Evolutionary conservation across 2,797 vertebrate genomes (phyloP), one percentile per base, ranked within the genome.

Genomic region (Tapera naevia): DNA sequence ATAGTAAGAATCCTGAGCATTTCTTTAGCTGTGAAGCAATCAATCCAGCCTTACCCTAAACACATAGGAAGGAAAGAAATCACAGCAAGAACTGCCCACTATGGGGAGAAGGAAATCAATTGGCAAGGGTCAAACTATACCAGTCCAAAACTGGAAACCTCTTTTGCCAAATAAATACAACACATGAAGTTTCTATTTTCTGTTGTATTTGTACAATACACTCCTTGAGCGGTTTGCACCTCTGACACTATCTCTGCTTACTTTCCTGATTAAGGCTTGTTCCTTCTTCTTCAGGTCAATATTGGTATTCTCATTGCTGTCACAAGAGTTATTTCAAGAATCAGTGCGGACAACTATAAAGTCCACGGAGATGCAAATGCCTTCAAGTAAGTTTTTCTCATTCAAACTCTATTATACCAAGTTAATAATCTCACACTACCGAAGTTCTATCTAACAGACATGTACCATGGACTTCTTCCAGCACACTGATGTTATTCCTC

Each of bases 321-420:
- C 78, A 99, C 99, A 4, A 98, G 99, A 94, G 99, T 99, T 92
- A 99, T 99, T 92, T 99, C 99, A 39, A 98, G 99, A 85, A 99
- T 99, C 96, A 99, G 99, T 4, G 98, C 98, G 3, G 99, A 99
- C 95, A 99, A 98, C 97, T 99, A 99, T 82, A 99, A 99, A 96
- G 97, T 99, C 60, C 99, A 99, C 0, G 98, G 99, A 65, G 99
- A 99, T 51, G 98, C 99, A 18, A 99, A 98, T 28, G 98, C 98
- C 78, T 98, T 99, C 97, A 99, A 99, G 99, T 99, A 96, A 99
- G 99, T 96, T 35, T 43, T 93, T 72, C 50, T 80, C 13, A 32
- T n/a, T 89, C 51, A 14, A 71, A n/a, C 41, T 48, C 2, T 16
- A 7, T 35, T 13, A 1, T 8, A 25, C 13, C 25, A 85, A 4